Percentiles rank a stretch among this genome's conserved stretches.
These are phyloP conservation scores for Nothobranchius furzeri DNA, from an alignment of 2,113 vertebrate species.

Conservation along the genomic window DNA sequence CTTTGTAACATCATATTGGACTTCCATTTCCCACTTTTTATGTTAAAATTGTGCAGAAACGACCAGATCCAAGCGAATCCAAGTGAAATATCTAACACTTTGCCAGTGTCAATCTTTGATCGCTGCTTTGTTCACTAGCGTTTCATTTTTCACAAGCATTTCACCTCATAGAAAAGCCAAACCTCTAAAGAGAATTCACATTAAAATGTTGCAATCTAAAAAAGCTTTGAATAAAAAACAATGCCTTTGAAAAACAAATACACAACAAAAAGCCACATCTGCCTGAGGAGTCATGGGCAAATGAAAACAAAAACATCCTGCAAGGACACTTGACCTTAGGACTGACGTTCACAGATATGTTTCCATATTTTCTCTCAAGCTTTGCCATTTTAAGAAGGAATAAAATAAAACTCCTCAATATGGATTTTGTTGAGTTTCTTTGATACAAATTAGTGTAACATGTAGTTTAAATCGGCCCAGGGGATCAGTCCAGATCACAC, in stretches of 20 bases:
- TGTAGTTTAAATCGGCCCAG: background rate
- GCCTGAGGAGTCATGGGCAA: conserved; percentile 53
- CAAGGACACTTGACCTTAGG: conserved; percentile 37
- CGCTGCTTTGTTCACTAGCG: background rate
- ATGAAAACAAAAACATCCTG: conserved; percentile 4
- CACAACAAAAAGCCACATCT: conserved; percentile 9
- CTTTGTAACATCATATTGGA: too few relatives aligned
- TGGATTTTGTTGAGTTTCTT: conserved; percentile 34
- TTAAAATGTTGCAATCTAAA: conserved; percentile 19
- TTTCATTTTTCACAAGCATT: background rate
- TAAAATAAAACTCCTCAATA: conserved; percentile 2
- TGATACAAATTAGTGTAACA: conserved; percentile 12
- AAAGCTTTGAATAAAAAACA: conserved; percentile 29
- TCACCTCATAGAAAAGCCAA: background rate
- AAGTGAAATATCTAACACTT: background rate
- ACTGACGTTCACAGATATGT: conserved; percentile 4
- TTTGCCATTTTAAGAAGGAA: conserved; percentile 1
- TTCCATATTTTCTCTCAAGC: conserved; percentile 12
- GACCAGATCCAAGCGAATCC: too few relatives aligned
- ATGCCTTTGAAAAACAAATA: conserved; percentile 13
- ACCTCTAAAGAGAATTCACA: too few relatives aligned
- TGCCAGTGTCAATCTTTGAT: background rate
- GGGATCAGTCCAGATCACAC: conserved; percentile 33
- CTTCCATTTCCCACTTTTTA: too few relatives aligned
- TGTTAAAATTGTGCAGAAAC: too few relatives aligned